A percentile compares a stretch with the other conserved stretches of the same genome.
phyloP scores from a whole-genome alignment of 1,140 invertebrate species.

The Asobara japonica region DNA sequence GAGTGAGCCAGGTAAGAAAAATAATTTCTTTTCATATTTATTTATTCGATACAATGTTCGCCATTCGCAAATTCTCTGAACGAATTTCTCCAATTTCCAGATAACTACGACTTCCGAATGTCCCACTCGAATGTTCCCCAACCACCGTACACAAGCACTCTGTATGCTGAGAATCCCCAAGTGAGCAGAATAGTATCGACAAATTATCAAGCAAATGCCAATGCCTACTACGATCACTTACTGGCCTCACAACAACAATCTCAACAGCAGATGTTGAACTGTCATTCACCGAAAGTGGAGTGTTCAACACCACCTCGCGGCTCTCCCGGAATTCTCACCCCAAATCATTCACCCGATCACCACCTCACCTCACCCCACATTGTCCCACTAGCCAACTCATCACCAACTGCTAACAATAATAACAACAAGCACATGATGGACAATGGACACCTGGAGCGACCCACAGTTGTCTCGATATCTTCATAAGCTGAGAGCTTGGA shows the following conservation, averaged over 20 bases:
- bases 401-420: conserved; percentile 35
- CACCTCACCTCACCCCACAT: conserved; percentile 56
- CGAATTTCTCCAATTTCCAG: conserved; percentile 47
- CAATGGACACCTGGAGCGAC: conserved; percentile 52
- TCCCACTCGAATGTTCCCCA: conserved; percentile 44
- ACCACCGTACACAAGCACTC: conserved; percentile 34
- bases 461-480: conserved; percentile 58
- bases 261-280: conserved; percentile 50
- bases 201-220: conserved; percentile 37
- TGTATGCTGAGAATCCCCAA: conserved; percentile 42
- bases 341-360: conserved; percentile 57
- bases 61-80: no score
- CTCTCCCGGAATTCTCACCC: conserved; percentile 54
- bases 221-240: conserved; percentile 54
- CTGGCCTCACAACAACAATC: conserved; percentile 46
- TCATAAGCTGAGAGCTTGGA: conserved; percentile 46
- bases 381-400: conserved; percentile 53
- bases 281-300: conserved; percentile 60
- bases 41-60: neutral
- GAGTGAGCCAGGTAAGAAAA: conserved; percentile 48
- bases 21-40: neutral
- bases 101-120: conserved; percentile 58
- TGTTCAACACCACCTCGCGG: conserved; percentile 55
- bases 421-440: conserved; percentile 48
- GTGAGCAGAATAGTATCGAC: conserved; percentile 39